Evolutionary conservation across 2,888 invertebrate genomes (phyloP), one percentile per base, ranked within the genome.

Genomic region (Drosophila birchii): DNA sequence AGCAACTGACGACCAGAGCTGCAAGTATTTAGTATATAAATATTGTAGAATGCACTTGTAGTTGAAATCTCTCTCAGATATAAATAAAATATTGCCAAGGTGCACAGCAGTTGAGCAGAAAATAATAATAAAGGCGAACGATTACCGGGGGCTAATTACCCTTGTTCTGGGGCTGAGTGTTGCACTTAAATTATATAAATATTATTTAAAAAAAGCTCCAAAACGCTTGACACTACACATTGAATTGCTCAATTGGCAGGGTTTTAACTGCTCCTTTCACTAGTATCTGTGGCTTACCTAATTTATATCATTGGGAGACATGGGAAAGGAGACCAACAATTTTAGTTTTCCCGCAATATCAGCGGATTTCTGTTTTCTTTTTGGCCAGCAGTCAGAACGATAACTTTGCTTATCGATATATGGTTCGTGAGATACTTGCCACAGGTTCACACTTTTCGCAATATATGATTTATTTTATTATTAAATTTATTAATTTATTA

Each of bases 61-160:
- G 51, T 53, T 6, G 51, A 53, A n/a, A 23, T 36, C 36, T 16
- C 36, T 36, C 36, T 16, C 36, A 36, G 51, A 53, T 53, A 53
- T 53, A 53, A 53, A 45, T 34, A 53, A 53, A 53, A 53, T 47
- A 53, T 53, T 23, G 51, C 51, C 51, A 36, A 53, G 51, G 51
- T 53, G 36, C 51, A 20, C 20, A 16, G 36, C 20, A 20, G 34
- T 51, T 34, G 51, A 20, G 34, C 51, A 6, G 34, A 49, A 51
- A 29, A 29, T 11, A 53, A 53, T 51, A 51, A 53, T 34, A 53
- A 36, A 11, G 8, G 51, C 34, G 51, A 36, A 16, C 16, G n/a
- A 47, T 47, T 29, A 6, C 36, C 34, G 20, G 16, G 23, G 36
- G 23, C 51, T 20, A 23, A 20, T 36, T 51, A 34, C 51, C 34